A percentile compares a stretch with the other conserved stretches of the same genome.
Conservation (phyloP, 2,888 invertebrate species). For the Notocelia uddmanniana region DNA sequence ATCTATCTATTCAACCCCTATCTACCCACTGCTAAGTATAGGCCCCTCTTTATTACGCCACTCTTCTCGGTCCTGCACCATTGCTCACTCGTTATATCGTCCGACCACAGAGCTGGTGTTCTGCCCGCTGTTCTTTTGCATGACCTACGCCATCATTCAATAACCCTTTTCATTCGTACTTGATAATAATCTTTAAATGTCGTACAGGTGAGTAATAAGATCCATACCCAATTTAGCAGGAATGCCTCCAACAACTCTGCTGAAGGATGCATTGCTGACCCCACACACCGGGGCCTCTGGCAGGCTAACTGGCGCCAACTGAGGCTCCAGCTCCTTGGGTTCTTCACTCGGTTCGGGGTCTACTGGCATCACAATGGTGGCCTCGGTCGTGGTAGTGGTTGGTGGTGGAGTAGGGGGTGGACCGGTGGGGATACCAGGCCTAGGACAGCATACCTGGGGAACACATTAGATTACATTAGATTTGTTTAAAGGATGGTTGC, state of each 20-base stretch:
- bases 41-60: too few relatives aligned
- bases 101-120: too few relatives aligned
- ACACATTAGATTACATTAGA: too few relatives aligned
- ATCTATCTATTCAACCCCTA: too few relatives aligned
- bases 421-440: conserved; percentile 31
- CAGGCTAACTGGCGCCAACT: conserved; percentile 55
- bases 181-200: too few relatives aligned
- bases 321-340: conserved; percentile 47
- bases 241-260: conserved; percentile 88
- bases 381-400: conserved; percentile 49
- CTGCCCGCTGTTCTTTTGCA: too few relatives aligned
- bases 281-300: conserved; percentile 84
- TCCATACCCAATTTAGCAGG: conserved; percentile 84
- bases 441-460: conserved; percentile 52
- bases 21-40: too few relatives aligned
- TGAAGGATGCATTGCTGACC: conserved; percentile 72
- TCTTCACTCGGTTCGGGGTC: conserved; percentile 40
- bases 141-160: too few relatives aligned
- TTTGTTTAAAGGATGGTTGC: background rate
- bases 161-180: too few relatives aligned
- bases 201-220: background rate
- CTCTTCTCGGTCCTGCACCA: too few relatives aligned
- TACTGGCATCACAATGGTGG: background rate
- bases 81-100: too few relatives aligned
- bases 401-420: conserved; percentile 47